Conservation (phyloP, 2,888 invertebrate genomes). For the Lycocerus yunnanus region DNA sequence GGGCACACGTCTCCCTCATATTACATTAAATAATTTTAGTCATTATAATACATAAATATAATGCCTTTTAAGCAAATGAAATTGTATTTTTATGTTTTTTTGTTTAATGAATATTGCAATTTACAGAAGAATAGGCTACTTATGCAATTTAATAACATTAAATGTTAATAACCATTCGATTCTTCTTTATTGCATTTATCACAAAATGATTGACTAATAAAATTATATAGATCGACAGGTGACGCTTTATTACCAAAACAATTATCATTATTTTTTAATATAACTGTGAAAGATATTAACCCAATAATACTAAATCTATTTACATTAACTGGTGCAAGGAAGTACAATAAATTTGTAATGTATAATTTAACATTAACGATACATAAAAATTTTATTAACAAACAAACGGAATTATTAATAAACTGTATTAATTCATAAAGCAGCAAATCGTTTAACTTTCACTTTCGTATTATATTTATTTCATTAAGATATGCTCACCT, state of each 20-base stretch:
- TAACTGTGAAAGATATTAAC: slow-evolving; percentile 25
- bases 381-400: slow-evolving; percentile 26
- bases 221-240: slow-evolving; percentile 17
- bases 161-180: background rate
- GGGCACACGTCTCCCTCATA: no score
- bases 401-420: slow-evolving; percentile 13
- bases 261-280: slow-evolving; percentile 14
- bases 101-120: no score
- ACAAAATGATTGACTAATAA: slow-evolving; percentile 11
- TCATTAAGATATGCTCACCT: slow-evolving; percentile 24
- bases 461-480: slow-evolving; percentile 27
- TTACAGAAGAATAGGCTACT: background rate
- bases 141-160: background rate
- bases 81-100: no score
- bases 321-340: slow-evolving; percentile 31
- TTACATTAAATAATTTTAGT: no score
- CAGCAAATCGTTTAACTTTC: slow-evolving; percentile 28
- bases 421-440: slow-evolving; percentile 22
- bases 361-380: slow-evolving; percentile 34
- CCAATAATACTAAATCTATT: slow-evolving; percentile 29
- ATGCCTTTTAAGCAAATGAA: no score
- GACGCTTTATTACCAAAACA: slow-evolving; percentile 12
- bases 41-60: no score
- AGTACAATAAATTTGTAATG: slow-evolving; percentile 29
- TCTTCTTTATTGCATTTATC: background rate